Percentiles rank a stretch among this genome's conserved stretches.
phyloP scores from a whole-genome alignment of 2,113 vertebrate genomes.

The Todiramphus saurophagus region DNA sequence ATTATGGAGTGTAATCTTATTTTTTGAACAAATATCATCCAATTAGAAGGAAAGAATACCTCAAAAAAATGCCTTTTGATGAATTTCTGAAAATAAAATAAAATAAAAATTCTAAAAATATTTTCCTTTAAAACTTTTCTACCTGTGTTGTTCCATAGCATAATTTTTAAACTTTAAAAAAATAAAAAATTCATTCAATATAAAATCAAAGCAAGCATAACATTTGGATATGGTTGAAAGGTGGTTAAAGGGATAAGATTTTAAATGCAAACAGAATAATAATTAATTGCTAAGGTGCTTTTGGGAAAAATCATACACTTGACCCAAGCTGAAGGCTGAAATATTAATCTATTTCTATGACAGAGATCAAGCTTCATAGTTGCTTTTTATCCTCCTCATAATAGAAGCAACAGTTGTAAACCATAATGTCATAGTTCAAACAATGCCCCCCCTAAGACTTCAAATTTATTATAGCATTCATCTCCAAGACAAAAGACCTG shows the following conservation, averaged over 20 bases:
- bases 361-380: constrained; percentile 82
- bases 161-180: neutral
- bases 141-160: neutral
- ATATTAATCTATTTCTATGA: constrained; percentile 82
- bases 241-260: constrained; percentile 55
- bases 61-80: neutral
- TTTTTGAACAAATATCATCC: constrained; percentile 4
- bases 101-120: neutral
- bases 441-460: constrained; percentile 83
- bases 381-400: constrained; percentile 80
- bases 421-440: constrained; percentile 86
- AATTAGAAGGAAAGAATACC: neutral
- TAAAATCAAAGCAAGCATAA: constrained; percentile 45
- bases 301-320: constrained; percentile 82
- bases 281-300: constrained; percentile 80
- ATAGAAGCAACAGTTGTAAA: constrained; percentile 87
- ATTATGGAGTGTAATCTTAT: neutral
- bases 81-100: neutral
- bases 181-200: neutral
- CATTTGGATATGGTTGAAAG: constrained; percentile 32
- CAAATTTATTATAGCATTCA: constrained; percentile 88
- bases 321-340: constrained; percentile 81
- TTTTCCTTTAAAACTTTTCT: neutral
- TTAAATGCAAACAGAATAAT: constrained; percentile 77
- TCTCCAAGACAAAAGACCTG: constrained; percentile 85